phyloP scores from a whole-genome alignment of 1,140 invertebrate genomes.

The Sinonovacula constricta region DNA sequence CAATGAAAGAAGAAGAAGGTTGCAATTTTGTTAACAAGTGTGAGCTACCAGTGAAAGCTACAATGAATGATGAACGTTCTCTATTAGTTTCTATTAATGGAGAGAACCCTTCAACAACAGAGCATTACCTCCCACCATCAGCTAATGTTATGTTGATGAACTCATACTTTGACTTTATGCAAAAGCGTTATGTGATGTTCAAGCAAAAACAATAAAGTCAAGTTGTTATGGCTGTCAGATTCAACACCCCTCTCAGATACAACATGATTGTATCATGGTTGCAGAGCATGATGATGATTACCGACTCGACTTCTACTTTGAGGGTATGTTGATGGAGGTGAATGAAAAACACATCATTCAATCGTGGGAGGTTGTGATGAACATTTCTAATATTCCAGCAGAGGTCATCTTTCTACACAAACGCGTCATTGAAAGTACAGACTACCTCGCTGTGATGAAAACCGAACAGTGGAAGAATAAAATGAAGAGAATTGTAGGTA shows the following conservation, averaged over 20 bases:
- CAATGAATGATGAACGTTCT: too few relatives aligned
- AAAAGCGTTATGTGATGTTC: slow-evolving; percentile 15
- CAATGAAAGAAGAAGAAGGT: too few relatives aligned
- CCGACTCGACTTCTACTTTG: slow-evolving; percentile 28
- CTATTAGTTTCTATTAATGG: too few relatives aligned
- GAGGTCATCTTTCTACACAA: slow-evolving; percentile 17
- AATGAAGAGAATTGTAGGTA: slow-evolving; percentile 26
- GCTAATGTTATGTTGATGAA: too few relatives aligned
- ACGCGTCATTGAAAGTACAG: too few relatives aligned
- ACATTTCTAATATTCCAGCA: background rate
- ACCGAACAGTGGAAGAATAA: slow-evolving; percentile 32
- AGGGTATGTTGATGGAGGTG: slow-evolving; percentile 23
- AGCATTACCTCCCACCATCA: too few relatives aligned
- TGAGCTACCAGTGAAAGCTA: too few relatives aligned
- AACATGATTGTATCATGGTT: slow-evolving; percentile 39
- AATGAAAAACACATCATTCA: slow-evolving; percentile 11
- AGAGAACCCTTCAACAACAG: too few relatives aligned
- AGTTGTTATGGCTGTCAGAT: slow-evolving; percentile 32
- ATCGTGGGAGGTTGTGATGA: slow-evolving; percentile 20
- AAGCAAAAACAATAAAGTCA: slow-evolving; percentile 1
- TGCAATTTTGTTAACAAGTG: too few relatives aligned
- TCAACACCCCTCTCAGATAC: slow-evolving; percentile 20
- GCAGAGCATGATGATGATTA: too few relatives aligned
- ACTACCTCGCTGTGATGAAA: too few relatives aligned
- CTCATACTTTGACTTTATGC: too few relatives aligned